Evolutionary conservation across 2,888 invertebrate species (phyloP), one percentile per base, ranked within the genome.

Genomic region (Cephus spinipes): DNA sequence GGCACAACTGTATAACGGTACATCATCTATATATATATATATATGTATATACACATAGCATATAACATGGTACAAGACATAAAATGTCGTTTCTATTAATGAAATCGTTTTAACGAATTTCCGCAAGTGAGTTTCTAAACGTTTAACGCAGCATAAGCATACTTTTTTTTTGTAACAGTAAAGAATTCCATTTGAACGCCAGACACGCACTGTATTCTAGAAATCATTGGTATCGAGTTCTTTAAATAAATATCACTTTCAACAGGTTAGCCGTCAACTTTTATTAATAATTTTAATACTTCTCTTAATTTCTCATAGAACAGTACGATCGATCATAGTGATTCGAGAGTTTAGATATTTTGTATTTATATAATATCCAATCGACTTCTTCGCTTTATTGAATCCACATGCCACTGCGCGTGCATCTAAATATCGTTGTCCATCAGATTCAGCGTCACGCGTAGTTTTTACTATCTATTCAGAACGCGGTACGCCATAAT

Each of bases 1-100:
- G 81, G 84, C 85, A 84, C 81, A 84, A 87, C 81, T 81, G 76
- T 76, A 80, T 88, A 88, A 88, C 87, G 86, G 88, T 87, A 87
- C 31, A 71, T 32, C 71, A 11, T 11, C 4, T n/a, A n/a, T n/a
- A n/a, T n/a, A n/a, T n/a, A 6, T 23, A n/a, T 23, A 23, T 6
- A 71, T 6, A 23, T 15, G 23, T 32, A n/a, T 23, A n/a, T 23
- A 71, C 23, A n/a, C 9, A n/a, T 0, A 33, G 71, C 3, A 71
- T 31, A 71, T 71, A 32, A n/a, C 32, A 71, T 75, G 23, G 75
- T 80, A 74, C 69, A 78, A 79, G 78, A 80, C 74, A 68, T 55
- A 78, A 78, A 78, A 81, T 76, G 78, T 79, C 78, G 80, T 79
- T 83, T 79, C 80, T 80, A 80, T 80, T 84, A 75, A 78, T 75